A percentile compares a stretch with the other conserved stretches of the same genome.
These are phyloP conservation scores for Arrhamphus sclerolepis DNA, from an alignment of 2,797 vertebrate genomes.

Conservation along the genomic window DNA sequence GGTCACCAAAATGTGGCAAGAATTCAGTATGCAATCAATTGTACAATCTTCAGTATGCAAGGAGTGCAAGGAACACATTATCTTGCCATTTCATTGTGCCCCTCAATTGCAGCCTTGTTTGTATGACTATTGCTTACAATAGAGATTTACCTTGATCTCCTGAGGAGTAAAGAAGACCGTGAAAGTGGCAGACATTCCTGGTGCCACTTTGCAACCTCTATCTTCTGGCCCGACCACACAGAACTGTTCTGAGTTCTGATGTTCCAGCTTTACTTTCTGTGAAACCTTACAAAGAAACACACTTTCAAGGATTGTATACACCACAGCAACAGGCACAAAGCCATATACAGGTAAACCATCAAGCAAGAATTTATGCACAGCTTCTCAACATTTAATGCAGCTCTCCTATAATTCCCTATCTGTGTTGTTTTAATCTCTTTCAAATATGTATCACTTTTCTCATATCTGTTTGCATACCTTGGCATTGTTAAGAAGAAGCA, in stretches of 20 bases:
- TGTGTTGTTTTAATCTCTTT: constrained; percentile 21
- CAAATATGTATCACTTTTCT: not conserved
- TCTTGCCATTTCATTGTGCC: too few species aligned
- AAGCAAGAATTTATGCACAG: constrained; percentile 29
- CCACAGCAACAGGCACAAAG: constrained; percentile 17
- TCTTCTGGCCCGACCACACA: constrained; percentile 76
- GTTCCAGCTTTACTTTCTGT: constrained; percentile 81
- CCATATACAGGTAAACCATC: constrained; percentile 3
- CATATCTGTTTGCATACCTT: constrained; percentile 72
- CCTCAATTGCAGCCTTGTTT: too few species aligned
- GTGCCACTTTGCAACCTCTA: constrained; percentile 82
- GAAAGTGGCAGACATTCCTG: constrained; percentile 77
- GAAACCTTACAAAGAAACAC: constrained; percentile 76
- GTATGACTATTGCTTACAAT: not conserved
- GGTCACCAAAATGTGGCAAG: too few species aligned
- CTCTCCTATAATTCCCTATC: constrained; percentile 15
- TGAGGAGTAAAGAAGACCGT: constrained; percentile 83
- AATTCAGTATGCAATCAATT: too few species aligned
- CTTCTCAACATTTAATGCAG: constrained; percentile 23
- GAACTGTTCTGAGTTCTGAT: constrained; percentile 86
- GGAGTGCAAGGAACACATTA: too few species aligned
- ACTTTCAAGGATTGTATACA: constrained; percentile 3
- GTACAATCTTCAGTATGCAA: too few species aligned
- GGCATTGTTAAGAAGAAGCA: constrained; percentile 85
- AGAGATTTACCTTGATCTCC: constrained; percentile 84